Conservation (phyloP, 2,113 vertebrate species). For the Scomber scombrus region DNA sequence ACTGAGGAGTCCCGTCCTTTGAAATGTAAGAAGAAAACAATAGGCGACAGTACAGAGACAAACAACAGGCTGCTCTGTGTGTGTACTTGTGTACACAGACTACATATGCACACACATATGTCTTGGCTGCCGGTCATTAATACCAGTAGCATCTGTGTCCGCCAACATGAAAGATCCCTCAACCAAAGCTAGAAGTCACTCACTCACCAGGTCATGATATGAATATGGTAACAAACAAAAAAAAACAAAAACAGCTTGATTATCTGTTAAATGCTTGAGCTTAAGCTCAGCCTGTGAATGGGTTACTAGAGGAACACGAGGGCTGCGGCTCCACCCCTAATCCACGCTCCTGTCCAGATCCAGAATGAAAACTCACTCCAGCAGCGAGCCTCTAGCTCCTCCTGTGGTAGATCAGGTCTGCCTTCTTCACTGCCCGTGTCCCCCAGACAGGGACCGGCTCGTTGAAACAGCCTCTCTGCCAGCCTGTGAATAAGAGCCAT, state of each 20-base stretch:
- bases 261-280: neutral
- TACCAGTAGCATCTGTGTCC: conserved; percentile 29
- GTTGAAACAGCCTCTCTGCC: conserved; percentile 82
- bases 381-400: conserved; percentile 79
- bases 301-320: conserved; percentile 33
- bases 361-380: conserved; percentile 79
- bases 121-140: conserved; percentile 16
- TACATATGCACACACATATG: neutral
- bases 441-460: conserved; percentile 75
- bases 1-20: conserved; percentile 59
- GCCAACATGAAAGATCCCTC: conserved; percentile 32
- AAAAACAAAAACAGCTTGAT: neutral
- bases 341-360: conserved; percentile 31
- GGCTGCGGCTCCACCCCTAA: conserved; percentile 41
- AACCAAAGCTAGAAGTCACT: conserved; percentile 1
- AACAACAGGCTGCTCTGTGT: conserved; percentile 53
- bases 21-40: conserved; percentile 63
- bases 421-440: conserved; percentile 71
- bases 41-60: conserved; percentile 65
- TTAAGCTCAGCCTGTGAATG: conserved; percentile 17
- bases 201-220: neutral
- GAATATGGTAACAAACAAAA: conserved; percentile 4
- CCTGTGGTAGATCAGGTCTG: conserved; percentile 71
- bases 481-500: conserved; percentile 85
- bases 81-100: conserved; percentile 11